Evolutionary conservation across 2,888 invertebrate species (phyloP).

Genomic region (Drosophila crucigera): DNA sequence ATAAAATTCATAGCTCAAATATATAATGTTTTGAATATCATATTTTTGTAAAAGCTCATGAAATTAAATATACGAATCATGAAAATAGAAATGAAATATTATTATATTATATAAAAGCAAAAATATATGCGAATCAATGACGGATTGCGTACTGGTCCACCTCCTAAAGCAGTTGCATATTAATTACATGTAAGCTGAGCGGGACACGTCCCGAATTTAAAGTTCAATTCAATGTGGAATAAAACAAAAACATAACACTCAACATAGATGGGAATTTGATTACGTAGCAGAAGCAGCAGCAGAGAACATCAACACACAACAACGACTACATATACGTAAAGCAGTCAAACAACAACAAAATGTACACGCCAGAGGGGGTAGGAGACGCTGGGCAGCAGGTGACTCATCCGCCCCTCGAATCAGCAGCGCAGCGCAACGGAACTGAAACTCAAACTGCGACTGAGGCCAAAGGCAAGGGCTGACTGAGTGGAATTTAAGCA

Average conservation of each 20-base stretch:
- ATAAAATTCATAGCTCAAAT: not conserved
- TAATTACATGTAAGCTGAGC: constrained; percentile 11
- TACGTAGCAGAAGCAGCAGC: constrained; percentile 65
- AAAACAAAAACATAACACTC: constrained; percentile 24
- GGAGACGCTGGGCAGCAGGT: constrained; percentile 71
- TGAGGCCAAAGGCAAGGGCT: constrained; percentile 43
- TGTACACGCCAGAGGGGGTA: constrained; percentile 47
- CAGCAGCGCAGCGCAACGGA: constrained; percentile 33
- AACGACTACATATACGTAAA: constrained; percentile 37
- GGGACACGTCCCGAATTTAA: constrained; percentile 19
- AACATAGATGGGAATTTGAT: constrained; percentile 67
- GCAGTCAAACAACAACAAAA: constrained; percentile 70
- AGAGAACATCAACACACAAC: constrained; percentile 37
- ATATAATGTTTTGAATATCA: not conserved
- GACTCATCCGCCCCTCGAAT: constrained; percentile 83
- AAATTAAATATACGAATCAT: not conserved
- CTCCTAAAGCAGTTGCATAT: not conserved
- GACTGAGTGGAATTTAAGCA: constrained; percentile 28
- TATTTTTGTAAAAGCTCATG: not conserved
- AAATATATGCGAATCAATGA: not conserved
- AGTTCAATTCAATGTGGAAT: constrained; percentile 46
- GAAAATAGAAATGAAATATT: not conserved
- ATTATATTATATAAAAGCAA: not conserved
- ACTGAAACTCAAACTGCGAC: constrained; percentile 5
- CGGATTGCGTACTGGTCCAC: not conserved